Percentiles rank a stretch among this genome's conserved stretches.
These are phyloP conservation scores for Melanotaenia trifasciata DNA, from an alignment of 2,797 vertebrate species.

Conservation along the genomic window DNA sequence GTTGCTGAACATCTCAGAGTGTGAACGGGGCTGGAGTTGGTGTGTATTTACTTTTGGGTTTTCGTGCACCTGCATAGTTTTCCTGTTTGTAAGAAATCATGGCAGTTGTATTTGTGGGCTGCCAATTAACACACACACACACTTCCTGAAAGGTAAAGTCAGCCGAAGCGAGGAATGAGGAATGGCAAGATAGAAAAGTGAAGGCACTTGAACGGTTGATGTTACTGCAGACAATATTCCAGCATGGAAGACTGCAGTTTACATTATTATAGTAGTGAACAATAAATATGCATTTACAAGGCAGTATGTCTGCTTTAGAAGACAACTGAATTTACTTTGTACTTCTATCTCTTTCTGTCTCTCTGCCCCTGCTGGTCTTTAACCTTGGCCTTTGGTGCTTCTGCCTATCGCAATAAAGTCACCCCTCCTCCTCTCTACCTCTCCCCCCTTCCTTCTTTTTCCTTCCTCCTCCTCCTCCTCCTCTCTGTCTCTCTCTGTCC, in stretches of 20 bases:
- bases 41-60: slow-evolving; percentile 22
- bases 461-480: slow-evolving; percentile 31
- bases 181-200: slow-evolving; percentile 41
- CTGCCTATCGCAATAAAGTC: slow-evolving; percentile 83
- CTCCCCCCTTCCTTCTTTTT: slow-evolving; percentile 25
- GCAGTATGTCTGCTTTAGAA: slow-evolving; percentile 70
- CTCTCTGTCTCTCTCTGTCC: slow-evolving; percentile 65
- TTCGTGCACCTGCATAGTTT: not conserved
- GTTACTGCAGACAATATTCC: slow-evolving; percentile 32
- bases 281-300: slow-evolving; percentile 69
- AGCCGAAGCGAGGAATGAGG: slow-evolving; percentile 26
- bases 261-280: slow-evolving; percentile 35
- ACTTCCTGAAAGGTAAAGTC: slow-evolving; percentile 46
- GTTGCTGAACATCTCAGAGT: slow-evolving; percentile 64
- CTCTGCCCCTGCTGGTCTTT: slow-evolving; percentile 80
- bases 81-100: slow-evolving; percentile 34
- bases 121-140: slow-evolving; percentile 69
- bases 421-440: slow-evolving; percentile 60
- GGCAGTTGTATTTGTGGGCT: slow-evolving; percentile 49
- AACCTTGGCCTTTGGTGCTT: slow-evolving; percentile 86
- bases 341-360: slow-evolving; percentile 64
- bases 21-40: slow-evolving; percentile 51
- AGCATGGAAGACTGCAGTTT: slow-evolving; percentile 38
- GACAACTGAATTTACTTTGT: slow-evolving; percentile 75
- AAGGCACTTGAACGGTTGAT: slow-evolving; percentile 32